Evolutionary conservation across 35 echinoderm and acorn worm genomes (phyloP), one percentile per base, ranked within the genome.

Genomic region (Acanthaster planci): DNA sequence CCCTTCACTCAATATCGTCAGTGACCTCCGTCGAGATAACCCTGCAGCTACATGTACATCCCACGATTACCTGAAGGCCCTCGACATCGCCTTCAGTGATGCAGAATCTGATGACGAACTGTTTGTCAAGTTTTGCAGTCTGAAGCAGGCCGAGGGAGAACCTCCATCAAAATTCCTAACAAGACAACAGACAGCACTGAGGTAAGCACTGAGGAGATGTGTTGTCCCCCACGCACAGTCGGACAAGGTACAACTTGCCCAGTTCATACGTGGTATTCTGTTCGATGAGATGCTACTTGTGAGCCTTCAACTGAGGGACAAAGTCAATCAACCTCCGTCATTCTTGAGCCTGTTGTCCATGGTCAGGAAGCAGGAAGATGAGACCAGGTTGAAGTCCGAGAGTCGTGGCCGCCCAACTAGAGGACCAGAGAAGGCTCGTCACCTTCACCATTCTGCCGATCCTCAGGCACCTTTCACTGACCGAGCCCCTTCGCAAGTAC

Each of bases 281-380:
- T 93, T 53, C 68, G 81, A 93, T 36, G 86, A 93, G 54, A 88
- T 93, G 86, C 37, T 93, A 19, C 68, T 93, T 1, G 76, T 87
- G 15, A 88, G 76, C 56, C 72, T 93, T 21, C 86, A 80, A 14
- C 86, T 93, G 0, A 84, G 91, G 55, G 91, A 93, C 17, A 78
- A 39, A 10, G 8, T 67, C 0, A 38, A 60, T 4, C 19, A 80
- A 15, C 86, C 91, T 15, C 91, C 91, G 16, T 79, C 83, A 0
- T 92, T 51, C 84, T 39, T 92, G 38, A 8, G 15, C 9, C 72
- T 88, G 22, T 42, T 89, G 76, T 64, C 50, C 30, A 9, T 72
- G 27, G 64, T 88, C 0, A 37, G 80, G 51, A 77, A 60, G 21
- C 81, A 88, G 55, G 81, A 88, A 39, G 91, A 88, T 10, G 91